Conservation (phyloP, 1,140 invertebrate genomes). For the Lepidostoma basale region DNA sequence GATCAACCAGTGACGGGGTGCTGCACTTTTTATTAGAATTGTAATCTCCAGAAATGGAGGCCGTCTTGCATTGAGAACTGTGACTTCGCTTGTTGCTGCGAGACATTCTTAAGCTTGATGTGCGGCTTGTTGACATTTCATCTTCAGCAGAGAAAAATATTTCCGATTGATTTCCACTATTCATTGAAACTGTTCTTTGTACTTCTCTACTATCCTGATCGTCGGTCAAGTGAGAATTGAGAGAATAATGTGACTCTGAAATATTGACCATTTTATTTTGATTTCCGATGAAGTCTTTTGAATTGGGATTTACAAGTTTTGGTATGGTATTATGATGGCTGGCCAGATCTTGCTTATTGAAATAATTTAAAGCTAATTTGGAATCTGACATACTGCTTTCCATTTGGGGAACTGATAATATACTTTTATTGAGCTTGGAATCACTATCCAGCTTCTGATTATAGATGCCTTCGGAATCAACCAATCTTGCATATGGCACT, state of each 20-base stretch:
- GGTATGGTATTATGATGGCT: neutral
- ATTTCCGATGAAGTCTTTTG: slow-evolving; percentile 26
- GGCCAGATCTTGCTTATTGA: slow-evolving; percentile 48
- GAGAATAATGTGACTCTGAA: slow-evolving; percentile 67
- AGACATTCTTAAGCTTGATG: slow-evolving; percentile 70
- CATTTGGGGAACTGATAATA: slow-evolving; percentile 61
- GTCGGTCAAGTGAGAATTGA: slow-evolving; percentile 62
- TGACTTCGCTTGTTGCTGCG: slow-evolving; percentile 53
- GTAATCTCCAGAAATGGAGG: slow-evolving; percentile 53
- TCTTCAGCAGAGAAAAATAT: slow-evolving; percentile 91
- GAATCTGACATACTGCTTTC: slow-evolving; percentile 82
- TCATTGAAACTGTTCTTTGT: slow-evolving; percentile 83
- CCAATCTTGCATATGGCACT: slow-evolving; percentile 78
- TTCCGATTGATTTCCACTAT: slow-evolving; percentile 88
- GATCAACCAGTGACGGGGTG: slow-evolving; percentile 39
- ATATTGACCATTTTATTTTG: slow-evolving; percentile 57
- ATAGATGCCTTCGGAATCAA: slow-evolving; percentile 64
- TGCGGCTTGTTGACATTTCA: slow-evolving; percentile 71
- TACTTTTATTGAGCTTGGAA: slow-evolving; percentile 72
- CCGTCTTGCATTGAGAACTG: slow-evolving; percentile 48
- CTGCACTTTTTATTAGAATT: slow-evolving; percentile 41
- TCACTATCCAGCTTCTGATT: slow-evolving; percentile 77
- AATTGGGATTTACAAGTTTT: slow-evolving; percentile 7
- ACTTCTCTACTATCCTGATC: slow-evolving; percentile 67
- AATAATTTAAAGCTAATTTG: slow-evolving; percentile 68